A percentile compares a stretch with the other conserved stretches of the same genome.
These are phyloP conservation scores for Zeuzera pyrina DNA, from an alignment of 2,888 invertebrate genomes.

Conservation along the genomic window DNA sequence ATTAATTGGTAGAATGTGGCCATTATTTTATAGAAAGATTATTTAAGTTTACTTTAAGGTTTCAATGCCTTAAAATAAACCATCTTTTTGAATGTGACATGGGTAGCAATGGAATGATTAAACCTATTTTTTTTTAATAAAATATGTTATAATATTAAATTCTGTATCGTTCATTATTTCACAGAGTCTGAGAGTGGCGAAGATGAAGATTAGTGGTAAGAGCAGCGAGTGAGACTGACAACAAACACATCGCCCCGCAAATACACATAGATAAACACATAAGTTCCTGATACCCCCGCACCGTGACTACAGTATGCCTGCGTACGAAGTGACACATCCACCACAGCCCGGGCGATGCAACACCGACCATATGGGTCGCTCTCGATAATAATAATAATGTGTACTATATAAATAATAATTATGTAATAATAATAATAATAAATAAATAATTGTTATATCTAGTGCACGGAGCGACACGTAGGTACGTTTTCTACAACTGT, in stretches of 20 bases:
- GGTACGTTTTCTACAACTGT: conserved; percentile 60
- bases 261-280: no score
- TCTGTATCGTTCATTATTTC: no score
- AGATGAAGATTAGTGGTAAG: conserved; percentile 69
- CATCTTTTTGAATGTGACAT: no score
- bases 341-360: background rate
- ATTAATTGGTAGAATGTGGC: no score
- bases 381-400: conserved; percentile 6
- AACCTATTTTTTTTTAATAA: background rate
- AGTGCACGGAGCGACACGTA: conserved; percentile 28
- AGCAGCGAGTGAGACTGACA: conserved; percentile 68
- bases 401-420: conserved; percentile 13
- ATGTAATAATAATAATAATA: conserved; percentile 28
- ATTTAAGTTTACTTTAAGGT: no score
- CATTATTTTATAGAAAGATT: no score
- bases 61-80: no score
- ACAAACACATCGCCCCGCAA: conserved; percentile 20
- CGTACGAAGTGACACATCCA: background rate
- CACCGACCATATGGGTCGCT: conserved; percentile 18
- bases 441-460: conserved; percentile 29
- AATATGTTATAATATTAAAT: no score
- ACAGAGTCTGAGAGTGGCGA: conserved; percentile 70
- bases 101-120: no score
- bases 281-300: no score
- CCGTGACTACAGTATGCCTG: no score